Percentiles rank a stretch among this genome's conserved stretches.
Evolutionary conservation across 2,797 vertebrate genomes (phyloP).

Genomic region (Falco columbarius): DNA sequence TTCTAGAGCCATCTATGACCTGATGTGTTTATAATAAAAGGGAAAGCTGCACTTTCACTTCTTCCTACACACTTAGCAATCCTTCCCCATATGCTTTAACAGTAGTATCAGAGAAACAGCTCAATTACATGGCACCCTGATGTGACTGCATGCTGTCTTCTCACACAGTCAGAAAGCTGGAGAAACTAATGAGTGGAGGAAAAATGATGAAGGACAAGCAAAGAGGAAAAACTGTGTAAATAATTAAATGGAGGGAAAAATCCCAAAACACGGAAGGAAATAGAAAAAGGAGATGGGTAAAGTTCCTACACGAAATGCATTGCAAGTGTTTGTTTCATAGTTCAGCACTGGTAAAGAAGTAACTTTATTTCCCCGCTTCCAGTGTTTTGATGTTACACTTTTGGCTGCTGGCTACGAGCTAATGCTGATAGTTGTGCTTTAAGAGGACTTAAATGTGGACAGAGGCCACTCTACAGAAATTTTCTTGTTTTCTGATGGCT

Average conservation of each 20-base stretch:
- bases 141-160: constrained; percentile 72
- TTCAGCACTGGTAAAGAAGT: background rate
- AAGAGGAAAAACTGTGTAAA: constrained; percentile 60
- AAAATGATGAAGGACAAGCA: constrained; percentile 40
- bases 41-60: constrained; percentile 31
- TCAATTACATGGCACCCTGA: constrained; percentile 77
- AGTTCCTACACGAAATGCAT: background rate
- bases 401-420: background rate
- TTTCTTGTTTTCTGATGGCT: background rate
- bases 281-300: background rate
- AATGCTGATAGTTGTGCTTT: background rate
- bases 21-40: constrained; percentile 25
- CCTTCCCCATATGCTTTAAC: constrained; percentile 55
- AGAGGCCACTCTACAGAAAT: background rate
- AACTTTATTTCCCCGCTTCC: background rate
- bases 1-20: constrained; percentile 66
- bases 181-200: constrained; percentile 72
- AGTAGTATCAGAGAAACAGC: constrained; percentile 71
- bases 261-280: background rate
- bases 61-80: constrained; percentile 59
- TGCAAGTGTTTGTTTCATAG: background rate
- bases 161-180: constrained; percentile 73
- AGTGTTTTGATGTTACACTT: background rate
- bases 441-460: background rate
- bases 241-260: background rate